These are phyloP conservation scores for Beroe forskalii DNA, from an alignment of 37 sponge, comb jelly and placozoan species.

Conservation along the genomic window DNA sequence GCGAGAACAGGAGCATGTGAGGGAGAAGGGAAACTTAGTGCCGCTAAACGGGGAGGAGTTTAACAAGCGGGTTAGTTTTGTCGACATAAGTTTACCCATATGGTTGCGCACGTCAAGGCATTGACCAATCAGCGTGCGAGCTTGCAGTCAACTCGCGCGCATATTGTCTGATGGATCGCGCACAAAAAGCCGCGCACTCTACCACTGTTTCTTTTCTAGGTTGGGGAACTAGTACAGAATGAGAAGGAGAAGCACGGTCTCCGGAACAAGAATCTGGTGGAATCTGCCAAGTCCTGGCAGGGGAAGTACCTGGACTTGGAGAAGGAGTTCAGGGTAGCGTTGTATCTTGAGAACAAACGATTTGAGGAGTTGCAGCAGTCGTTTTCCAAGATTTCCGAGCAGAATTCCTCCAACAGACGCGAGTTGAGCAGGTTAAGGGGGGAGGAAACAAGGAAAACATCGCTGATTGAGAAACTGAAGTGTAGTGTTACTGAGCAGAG, in stretches of 20 bases:
- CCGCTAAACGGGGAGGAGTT: conserved; percentile 8
- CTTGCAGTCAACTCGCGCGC: too few species aligned
- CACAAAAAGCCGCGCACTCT: too few species aligned
- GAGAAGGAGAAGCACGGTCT: neutral
- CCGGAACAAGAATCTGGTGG: neutral
- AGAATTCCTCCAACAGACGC: neutral
- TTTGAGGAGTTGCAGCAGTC: neutral
- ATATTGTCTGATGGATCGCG: too few species aligned
- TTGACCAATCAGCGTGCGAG: too few species aligned
- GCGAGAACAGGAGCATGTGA: conserved; percentile 36
- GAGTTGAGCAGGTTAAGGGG: neutral
- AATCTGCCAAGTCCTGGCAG: conserved; percentile 13
- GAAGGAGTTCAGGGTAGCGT: conserved; percentile 38
- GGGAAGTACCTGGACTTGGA: neutral
- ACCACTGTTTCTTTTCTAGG: too few species aligned
- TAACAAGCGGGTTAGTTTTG: conserved; percentile 1
- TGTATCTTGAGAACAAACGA: conserved; percentile 21
- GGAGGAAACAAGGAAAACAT: neutral
- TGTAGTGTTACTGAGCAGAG: conserved; percentile 17
- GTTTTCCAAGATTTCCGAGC: neutral
- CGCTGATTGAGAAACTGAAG: conserved; percentile 21
- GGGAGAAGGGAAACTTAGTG: conserved; percentile 29
- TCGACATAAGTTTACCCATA: too few species aligned
- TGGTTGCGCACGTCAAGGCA: too few species aligned
- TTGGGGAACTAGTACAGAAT: neutral